These are phyloP conservation scores for Ephydatia muelleri DNA, from an alignment of 37 sponge, comb jelly and placozoan genomes.

Conservation along the genomic window DNA sequence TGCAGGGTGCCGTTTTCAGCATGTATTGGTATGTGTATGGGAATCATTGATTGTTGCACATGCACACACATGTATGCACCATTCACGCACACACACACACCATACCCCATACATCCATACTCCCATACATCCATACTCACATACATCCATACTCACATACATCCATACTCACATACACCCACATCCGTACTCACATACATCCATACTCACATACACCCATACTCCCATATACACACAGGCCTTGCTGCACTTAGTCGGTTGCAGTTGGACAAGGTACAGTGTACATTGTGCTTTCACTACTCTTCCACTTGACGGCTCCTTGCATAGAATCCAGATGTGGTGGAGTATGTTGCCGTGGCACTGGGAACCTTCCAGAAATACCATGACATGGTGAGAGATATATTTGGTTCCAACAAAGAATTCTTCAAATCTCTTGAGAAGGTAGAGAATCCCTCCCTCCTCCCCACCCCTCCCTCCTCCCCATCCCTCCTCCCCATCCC, in stretches of 20 bases:
- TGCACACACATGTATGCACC: no score
- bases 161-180: constrained; percentile 34
- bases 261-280: constrained; percentile 12
- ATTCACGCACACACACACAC: no score
- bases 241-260: not conserved
- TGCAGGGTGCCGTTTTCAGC: no score
- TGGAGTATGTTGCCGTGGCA: constrained; percentile 48
- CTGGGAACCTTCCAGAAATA: constrained; percentile 40
- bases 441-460: constrained; percentile 30
- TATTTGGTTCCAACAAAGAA: constrained; percentile 39
- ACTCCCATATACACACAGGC: constrained; percentile 11
- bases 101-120: not conserved
- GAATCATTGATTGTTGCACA: no score
- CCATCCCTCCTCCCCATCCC: not conserved
- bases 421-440: constrained; percentile 47
- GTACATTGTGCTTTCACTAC: not conserved
- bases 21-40: no score
- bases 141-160: not conserved
- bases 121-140: no score
- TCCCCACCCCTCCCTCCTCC: constrained; percentile 25
- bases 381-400: constrained; percentile 13
- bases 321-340: constrained; percentile 17
- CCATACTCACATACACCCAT: constrained; percentile 28
- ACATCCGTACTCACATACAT: constrained; percentile 42
- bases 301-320: not conserved